Evolutionary conservation across 1,140 invertebrate genomes (phyloP).

Genomic region (Euura saliciscinereae): DNA sequence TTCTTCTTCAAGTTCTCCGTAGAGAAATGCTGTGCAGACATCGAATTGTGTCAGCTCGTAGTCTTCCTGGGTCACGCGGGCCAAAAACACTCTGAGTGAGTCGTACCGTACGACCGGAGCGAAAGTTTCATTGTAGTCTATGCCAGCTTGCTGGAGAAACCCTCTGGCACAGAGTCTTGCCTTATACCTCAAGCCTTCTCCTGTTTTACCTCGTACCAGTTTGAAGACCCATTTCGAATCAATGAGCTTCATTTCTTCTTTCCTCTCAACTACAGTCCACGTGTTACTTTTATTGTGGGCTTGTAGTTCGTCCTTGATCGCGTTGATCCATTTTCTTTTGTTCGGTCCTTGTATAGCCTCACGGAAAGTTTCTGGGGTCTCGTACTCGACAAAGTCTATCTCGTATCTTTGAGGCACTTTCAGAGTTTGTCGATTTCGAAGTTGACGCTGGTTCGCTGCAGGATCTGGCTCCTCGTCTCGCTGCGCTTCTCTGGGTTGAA

Average conservation of each 20-base stretch:
- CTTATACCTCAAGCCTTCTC: background rate
- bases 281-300: background rate
- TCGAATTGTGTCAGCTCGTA: constrained; percentile 13
- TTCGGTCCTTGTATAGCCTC: background rate
- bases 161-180: background rate
- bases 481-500: background rate
- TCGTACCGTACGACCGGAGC: constrained; percentile 2
- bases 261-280: background rate
- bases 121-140: background rate
- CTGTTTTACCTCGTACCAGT: background rate
- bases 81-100: constrained; percentile 15
- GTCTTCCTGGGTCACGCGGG: constrained; percentile 10
- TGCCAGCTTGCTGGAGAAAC: background rate
- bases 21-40: constrained; percentile 5
- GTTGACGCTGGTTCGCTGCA: background rate
- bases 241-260: background rate
- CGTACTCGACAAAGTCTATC: background rate
- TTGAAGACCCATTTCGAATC: background rate
- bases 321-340: background rate
- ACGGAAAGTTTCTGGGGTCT: background rate
- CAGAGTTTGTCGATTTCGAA: background rate
- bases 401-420: background rate
- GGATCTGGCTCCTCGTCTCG: background rate
- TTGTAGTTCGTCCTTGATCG: background rate
- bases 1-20: background rate